Evolutionary conservation across 2,797 vertebrate species (phyloP).

Genomic region (Melanotaenia nigrans): DNA sequence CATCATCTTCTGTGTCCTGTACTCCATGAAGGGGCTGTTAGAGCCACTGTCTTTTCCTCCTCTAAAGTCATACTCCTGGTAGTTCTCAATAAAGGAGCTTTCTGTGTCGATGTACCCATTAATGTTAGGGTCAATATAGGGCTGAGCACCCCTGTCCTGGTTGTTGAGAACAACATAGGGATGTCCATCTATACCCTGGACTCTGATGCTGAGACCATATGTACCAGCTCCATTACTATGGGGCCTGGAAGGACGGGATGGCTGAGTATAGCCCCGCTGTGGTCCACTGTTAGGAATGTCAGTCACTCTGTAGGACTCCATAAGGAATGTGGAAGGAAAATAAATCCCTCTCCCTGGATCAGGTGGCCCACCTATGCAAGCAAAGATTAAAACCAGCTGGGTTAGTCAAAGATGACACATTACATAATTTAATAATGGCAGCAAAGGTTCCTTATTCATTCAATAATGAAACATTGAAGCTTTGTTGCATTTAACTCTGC

Average conservation of each 20-base stretch:
- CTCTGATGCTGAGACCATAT: slow-evolving; percentile 96
- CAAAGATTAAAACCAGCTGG: slow-evolving; percentile 58
- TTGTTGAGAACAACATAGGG: slow-evolving; percentile 98
- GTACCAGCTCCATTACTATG: slow-evolving; percentile 83
- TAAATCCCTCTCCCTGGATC: slow-evolving; percentile 77
- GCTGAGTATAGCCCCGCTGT: slow-evolving; percentile 82
- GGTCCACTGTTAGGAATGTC: slow-evolving; percentile 82
- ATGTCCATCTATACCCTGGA: slow-evolving; percentile 98
- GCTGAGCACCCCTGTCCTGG: slow-evolving; percentile 82
- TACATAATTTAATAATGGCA: slow-evolving; percentile 35
- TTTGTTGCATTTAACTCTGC: slow-evolving; percentile 16
- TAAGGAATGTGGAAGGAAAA: slow-evolving; percentile 79
- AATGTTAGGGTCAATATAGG: slow-evolving; percentile 67
- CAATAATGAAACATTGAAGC: slow-evolving; percentile 42
- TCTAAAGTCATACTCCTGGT: slow-evolving; percentile 77
- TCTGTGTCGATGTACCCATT: slow-evolving; percentile 76
- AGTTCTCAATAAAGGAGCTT: slow-evolving; percentile 80
- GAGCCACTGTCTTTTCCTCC: slow-evolving; percentile 69
- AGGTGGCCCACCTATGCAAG: slow-evolving; percentile 73
- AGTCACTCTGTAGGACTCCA: slow-evolving; percentile 90
- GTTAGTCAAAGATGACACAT: slow-evolving; percentile 57
- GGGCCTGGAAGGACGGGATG: slow-evolving; percentile 72
- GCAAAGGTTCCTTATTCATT: slow-evolving; percentile 38
- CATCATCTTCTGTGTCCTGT: slow-evolving; percentile 79
- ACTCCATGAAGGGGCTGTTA: slow-evolving; percentile 83